Base-by-base conservation (phyloP, 1,140 invertebrate species). In the Cherax quadricarinatus region DNA sequence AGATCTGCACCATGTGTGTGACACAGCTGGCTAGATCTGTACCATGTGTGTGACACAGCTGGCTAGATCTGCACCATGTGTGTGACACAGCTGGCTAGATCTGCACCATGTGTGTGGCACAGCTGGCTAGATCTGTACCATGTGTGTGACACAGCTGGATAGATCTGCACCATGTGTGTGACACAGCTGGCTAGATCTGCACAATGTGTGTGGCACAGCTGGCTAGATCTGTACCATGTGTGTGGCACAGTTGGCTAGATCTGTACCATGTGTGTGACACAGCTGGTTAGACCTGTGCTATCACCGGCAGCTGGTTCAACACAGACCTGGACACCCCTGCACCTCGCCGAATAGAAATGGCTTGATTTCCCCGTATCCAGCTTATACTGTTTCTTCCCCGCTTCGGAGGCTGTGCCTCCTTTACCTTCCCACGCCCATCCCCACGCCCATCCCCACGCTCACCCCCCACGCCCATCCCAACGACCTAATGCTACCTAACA, bases 281-380 rank as follows among this genome's bases (percentile, higher is more conserved):
- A 82, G 80, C 48, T 57, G 80, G 80, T 51, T 16, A 70, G 83
- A 70, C 53, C 75, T 80, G 53, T 51, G 81, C 78, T 78, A 88
- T 89, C 87, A 51, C 57, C 57, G 57, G 48, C 87, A 89, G 87
- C 87, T 89, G 87, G 78, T 6, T 79, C 80, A 16, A 4, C 53
- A 16, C 86, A 30, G 75, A 88, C 86, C 86, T 48, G 79, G 86
- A 62, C 86, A n/a, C 49, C n/a, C 18, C 48, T 21, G 73, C 57
- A 51, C 53, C 86, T 16, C 51, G 41, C 83, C 18, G 86, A 88
- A 88, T 88, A 88, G 86, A 88, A 88, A 88, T 88, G 86, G 86
- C 86, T 53, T 48, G 86, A 87, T 78, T 87, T 87, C 78, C 57
- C 86, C 86, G 57, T 78, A 30, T 41, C 48, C 73, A 57, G 87